These are phyloP conservation scores for Spisula solida DNA, from an alignment of 2,888 invertebrate genomes.

Conservation along the genomic window DNA sequence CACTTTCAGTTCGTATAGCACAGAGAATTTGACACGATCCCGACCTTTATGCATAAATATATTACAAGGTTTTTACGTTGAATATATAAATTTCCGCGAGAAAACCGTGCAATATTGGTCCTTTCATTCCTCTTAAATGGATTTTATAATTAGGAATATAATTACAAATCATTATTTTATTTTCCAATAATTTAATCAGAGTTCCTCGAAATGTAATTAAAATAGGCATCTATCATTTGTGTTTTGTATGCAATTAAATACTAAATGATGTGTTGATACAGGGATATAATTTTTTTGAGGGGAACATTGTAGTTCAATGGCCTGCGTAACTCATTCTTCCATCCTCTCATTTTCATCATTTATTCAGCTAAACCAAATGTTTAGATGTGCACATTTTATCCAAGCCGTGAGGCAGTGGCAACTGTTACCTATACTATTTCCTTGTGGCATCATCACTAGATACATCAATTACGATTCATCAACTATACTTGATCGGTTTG, in stretches of 20 bases:
- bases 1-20: too few species aligned
- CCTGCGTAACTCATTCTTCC: neutral
- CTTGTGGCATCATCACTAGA: too few species aligned
- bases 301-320: neutral
- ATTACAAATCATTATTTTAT: conserved; percentile 15
- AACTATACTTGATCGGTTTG: too few species aligned
- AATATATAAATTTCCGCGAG: too few species aligned
- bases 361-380: neutral
- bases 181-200: neutral
- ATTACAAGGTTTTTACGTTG: too few species aligned
- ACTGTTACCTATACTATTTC: neutral
- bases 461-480: too few species aligned
- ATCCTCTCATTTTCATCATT: neutral
- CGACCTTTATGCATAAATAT: too few species aligned
- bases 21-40: too few species aligned
- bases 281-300: neutral
- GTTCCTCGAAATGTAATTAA: neutral
- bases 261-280: neutral
- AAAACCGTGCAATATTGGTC: too few species aligned
- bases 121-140: neutral
- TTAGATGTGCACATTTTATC: neutral
- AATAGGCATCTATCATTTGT: neutral
- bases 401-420: neutral
- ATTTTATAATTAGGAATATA: neutral
- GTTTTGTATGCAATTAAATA: neutral